Evolutionary conservation across 2,888 invertebrate species (phyloP), one percentile per base, ranked within the genome.

Genomic region (Bombylius major): DNA sequence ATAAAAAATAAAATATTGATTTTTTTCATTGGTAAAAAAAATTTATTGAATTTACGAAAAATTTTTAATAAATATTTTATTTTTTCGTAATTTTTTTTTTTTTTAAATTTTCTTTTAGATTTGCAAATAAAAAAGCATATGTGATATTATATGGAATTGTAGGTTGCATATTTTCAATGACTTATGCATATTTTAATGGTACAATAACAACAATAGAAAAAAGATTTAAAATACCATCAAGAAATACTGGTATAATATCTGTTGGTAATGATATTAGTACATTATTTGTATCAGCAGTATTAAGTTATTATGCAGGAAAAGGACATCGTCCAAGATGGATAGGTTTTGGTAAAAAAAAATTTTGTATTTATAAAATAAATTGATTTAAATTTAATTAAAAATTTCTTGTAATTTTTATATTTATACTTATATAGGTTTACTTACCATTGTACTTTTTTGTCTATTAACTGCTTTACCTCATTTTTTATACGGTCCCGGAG

Each of bases 181-280:
- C 82, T 58, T 84, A 80, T 64, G 80, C 84, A 5, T 86, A 86
- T 66, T 85, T 84, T 64, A 83, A 82, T 65, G 85, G 84, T n/a
- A 84, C 83, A 36, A 83, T 86, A 58, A 84, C 86, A 53, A 85
- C 85, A 5, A 75, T 86, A 60, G 86, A 86, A 69, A 86, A 86
- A 66, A 76, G 85, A 62, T 86, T 84, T 67, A 84, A 83, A 69
- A 84, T 86, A 65, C 83, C 84, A 14, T 84, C 83, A 46, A 79
- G 79, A 67, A 84, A 83, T 34, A 83, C 83, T 61, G 85, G 86
- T 58, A 76, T 86, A 61, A 84, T 86, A 62, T 80, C 83, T 50
- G 82, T 86, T 58, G 86, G 86, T 39, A 86, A 87, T 68, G 86
- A 87, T 67, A 81, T 87, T 60, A 85, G 84, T 64, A 83, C 83